These are phyloP conservation scores for Flabesymbios commensalis DNA, from an alignment of 2,888 invertebrate genomes.

Conservation along the genomic window DNA sequence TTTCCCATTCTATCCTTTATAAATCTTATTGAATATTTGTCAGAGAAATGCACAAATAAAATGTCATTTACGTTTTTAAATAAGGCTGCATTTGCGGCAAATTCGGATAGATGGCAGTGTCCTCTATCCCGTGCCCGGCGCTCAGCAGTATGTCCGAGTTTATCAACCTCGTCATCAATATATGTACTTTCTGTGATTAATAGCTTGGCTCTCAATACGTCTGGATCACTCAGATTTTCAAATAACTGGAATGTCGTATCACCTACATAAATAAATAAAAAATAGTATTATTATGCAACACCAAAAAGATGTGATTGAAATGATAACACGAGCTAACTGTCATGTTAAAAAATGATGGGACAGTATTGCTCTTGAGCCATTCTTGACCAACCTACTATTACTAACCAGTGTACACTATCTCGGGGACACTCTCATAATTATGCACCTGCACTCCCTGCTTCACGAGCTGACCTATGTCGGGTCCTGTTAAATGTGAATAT, in stretches of 20 bases:
- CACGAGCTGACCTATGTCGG: conserved; percentile 38
- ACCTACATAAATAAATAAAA: neutral
- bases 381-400: too few relatives aligned
- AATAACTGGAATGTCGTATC: conserved; percentile 4
- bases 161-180: conserved; percentile 1
- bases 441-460: conserved; percentile 40
- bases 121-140: neutral
- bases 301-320: too few relatives aligned
- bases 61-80: conserved; percentile 1
- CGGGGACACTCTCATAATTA: conserved; percentile 39
- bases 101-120: neutral
- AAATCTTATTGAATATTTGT: conserved; percentile 1
- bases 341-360: too few relatives aligned
- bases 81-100: neutral
- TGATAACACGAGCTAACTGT: too few relatives aligned
- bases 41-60: conserved; percentile 4
- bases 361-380: too few relatives aligned
- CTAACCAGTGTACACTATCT: conserved; percentile 52
- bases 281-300: too few relatives aligned
- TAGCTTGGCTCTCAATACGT: neutral
- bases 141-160: neutral
- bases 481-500: conserved; percentile 33
- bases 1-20: neutral
- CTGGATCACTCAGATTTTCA: neutral
- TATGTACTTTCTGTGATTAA: conserved; percentile 6